Evolutionary conservation across 92 coral and sea anemone species (phyloP).

Genomic region (Diadumene lineata): DNA sequence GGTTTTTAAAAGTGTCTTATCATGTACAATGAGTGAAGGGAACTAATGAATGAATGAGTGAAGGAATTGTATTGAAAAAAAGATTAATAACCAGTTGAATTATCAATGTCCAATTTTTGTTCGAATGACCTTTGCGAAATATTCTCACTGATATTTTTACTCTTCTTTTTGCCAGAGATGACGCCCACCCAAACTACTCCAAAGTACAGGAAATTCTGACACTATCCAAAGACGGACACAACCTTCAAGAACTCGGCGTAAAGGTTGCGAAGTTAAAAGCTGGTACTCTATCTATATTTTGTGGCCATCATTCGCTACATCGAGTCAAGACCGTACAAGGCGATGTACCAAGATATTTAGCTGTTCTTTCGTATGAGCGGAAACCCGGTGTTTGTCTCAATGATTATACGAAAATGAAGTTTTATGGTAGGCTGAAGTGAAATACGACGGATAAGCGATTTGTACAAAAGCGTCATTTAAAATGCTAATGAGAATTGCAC

Average conservation of each 20-base stretch:
- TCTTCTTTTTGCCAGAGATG: constrained; percentile 18
- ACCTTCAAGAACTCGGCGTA: constrained; percentile 34
- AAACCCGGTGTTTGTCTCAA: constrained; percentile 40
- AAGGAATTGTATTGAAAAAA: too few species aligned
- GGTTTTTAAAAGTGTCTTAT: too few species aligned
- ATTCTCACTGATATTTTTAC: not conserved
- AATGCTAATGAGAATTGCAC: too few species aligned
- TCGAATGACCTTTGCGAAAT: too few species aligned
- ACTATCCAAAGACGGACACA: constrained; percentile 38
- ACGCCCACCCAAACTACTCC: constrained; percentile 39
- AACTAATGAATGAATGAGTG: too few species aligned
- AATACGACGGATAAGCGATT: too few species aligned
- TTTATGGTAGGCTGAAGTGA: constrained; percentile 38
- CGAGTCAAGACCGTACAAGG: constrained; percentile 47
- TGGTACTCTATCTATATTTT: constrained; percentile 48
- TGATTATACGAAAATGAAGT: constrained; percentile 59
- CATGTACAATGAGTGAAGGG: too few species aligned
- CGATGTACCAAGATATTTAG: constrained; percentile 27
- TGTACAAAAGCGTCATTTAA: too few species aligned
- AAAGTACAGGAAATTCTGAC: constrained; percentile 24
- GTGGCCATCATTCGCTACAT: constrained; percentile 55
- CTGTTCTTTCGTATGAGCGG: constrained; percentile 53
- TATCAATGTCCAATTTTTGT: too few species aligned
- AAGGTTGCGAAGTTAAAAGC: constrained; percentile 25
- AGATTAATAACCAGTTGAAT: too few species aligned